Conservation (phyloP, 2,888 invertebrate genomes). For the Drosophila acutilabella region DNA sequence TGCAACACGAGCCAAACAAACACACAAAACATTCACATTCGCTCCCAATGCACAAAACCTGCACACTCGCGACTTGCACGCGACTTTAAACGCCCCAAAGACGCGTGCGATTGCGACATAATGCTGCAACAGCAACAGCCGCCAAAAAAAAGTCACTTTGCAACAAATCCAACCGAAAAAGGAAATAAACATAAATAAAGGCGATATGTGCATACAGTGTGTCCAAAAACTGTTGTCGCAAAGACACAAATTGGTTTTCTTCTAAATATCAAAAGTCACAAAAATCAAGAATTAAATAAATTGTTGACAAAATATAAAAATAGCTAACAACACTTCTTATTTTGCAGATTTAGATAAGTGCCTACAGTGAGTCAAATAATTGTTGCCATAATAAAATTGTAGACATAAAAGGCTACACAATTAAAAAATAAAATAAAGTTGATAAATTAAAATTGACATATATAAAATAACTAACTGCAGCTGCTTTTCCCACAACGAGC, state of each 20-base stretch:
- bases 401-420: neutral
- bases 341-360: no score
- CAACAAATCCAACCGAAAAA: conserved; percentile 32
- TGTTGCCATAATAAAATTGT: neutral
- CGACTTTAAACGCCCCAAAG: conserved; percentile 56
- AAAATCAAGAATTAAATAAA: no score
- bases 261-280: no score
- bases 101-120: conserved; percentile 49
- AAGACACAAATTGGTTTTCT: no score
- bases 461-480: no score
- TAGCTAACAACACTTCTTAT: neutral
- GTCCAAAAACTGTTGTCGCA: no score
- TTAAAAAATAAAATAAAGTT: neutral
- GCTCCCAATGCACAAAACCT: conserved; percentile 21
- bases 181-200: neutral
- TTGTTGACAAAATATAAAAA: neutral
- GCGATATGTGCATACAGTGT: no score
- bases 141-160: conserved; percentile 37
- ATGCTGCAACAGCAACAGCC: neutral
- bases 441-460: neutral
- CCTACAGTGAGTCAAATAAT: neutral
- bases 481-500: no score
- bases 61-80: conserved; percentile 53
- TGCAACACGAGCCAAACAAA: conserved; percentile 57
- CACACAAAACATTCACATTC: conserved; percentile 42